Conservation (phyloP, 2,797 vertebrate genomes). For the Allobates femoralis region DNA sequence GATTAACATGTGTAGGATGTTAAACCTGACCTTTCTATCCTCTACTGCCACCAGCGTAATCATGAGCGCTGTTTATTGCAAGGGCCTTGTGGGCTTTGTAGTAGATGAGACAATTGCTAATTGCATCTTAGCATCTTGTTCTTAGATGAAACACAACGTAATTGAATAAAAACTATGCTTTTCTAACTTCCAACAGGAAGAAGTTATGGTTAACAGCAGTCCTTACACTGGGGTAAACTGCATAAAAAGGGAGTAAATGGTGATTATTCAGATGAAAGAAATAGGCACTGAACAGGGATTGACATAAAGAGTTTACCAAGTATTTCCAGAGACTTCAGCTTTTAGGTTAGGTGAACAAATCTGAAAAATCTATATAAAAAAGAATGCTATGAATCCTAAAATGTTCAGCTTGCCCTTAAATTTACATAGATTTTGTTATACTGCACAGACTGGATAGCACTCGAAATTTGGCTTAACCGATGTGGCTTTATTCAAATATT, state of each 20-base stretch:
- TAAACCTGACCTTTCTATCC: slow-evolving; percentile 54
- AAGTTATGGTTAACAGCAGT: not conserved
- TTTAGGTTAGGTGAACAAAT: too few species aligned
- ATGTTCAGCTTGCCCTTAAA: too few species aligned
- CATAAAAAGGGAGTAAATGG: not conserved
- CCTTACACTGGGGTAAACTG: not conserved
- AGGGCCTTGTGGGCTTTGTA: slow-evolving; percentile 38
- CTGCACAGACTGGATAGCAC: too few species aligned
- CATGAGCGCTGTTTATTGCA: slow-evolving; percentile 14
- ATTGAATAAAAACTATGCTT: not conserved
- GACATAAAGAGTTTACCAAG: too few species aligned
- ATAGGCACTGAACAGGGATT: not conserved
- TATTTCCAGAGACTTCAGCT: too few species aligned
- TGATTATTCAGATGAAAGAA: not conserved
- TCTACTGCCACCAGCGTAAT: slow-evolving; percentile 18
- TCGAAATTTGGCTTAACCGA: too few species aligned
- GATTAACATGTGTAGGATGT: slow-evolving; percentile 51
- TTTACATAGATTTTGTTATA: too few species aligned
- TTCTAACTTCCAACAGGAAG: not conserved
- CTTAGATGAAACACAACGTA: not conserved
- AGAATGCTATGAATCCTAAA: too few species aligned
- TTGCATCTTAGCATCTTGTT: slow-evolving; percentile 15
- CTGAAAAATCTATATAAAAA: too few species aligned
- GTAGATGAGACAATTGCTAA: slow-evolving; percentile 25
- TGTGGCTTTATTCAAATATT: too few species aligned